Conservation (phyloP, 2,113 vertebrate species). For the Osmerus eperlanus region DNA sequence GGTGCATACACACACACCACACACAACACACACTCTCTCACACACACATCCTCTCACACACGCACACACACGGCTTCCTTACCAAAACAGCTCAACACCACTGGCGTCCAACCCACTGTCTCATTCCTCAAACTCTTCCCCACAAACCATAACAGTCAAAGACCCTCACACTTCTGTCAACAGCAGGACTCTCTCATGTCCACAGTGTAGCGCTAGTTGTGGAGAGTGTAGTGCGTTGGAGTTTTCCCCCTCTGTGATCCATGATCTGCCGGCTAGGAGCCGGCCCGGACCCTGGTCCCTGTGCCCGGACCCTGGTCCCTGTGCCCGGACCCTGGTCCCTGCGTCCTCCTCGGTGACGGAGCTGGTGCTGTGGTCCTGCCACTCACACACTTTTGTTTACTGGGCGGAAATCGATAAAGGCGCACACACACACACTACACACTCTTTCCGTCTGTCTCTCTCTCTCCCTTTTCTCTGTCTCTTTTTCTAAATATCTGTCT, state of each 20-base stretch:
- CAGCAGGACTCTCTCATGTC: too few relatives aligned
- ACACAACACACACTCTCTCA: slow-evolving; percentile 1
- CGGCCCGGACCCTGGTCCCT: too few relatives aligned
- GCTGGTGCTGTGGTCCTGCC: slow-evolving; percentile 57
- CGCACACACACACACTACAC: too few relatives aligned
- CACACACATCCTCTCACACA: slow-evolving; percentile 2
- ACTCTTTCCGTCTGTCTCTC: too few relatives aligned
- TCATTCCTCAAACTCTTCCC: slow-evolving; percentile 14
- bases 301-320: too few relatives aligned
- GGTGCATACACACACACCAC: slow-evolving; percentile 9
- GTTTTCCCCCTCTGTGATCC: slow-evolving; percentile 42
- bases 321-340: too few relatives aligned
- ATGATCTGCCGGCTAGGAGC: slow-evolving; percentile 60
- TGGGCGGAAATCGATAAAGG: slow-evolving; percentile 52
- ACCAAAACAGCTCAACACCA: slow-evolving; percentile 37
- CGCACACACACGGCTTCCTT: slow-evolving; percentile 35
- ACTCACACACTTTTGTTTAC: slow-evolving; percentile 57
- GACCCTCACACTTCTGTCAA: too few relatives aligned
- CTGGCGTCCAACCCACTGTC: slow-evolving; percentile 27
- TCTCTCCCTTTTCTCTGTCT: too few relatives aligned
- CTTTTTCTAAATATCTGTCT: too few relatives aligned
- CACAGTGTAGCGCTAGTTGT: slow-evolving; percentile 4
- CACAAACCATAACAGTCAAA: slow-evolving; percentile 10
- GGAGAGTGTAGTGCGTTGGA: slow-evolving; percentile 27
- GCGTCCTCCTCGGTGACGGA: slow-evolving; percentile 34